Evolutionary conservation across 2,113 vertebrate species (phyloP), one percentile per base, ranked within the genome.

Genomic region (Chloebia gouldiae): DNA sequence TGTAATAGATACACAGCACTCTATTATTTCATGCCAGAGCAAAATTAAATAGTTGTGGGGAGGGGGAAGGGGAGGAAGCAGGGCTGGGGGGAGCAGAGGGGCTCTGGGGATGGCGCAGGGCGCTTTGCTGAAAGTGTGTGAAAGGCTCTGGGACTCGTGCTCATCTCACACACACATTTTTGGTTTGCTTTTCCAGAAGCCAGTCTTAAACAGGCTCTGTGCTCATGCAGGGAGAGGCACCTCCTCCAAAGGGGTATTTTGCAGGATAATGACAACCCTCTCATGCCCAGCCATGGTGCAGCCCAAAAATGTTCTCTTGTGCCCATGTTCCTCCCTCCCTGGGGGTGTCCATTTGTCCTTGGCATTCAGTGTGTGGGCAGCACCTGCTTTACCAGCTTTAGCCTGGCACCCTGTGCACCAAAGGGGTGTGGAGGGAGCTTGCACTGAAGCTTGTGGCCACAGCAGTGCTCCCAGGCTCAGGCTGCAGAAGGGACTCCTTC

Each of bases 1-100:
- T 98, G 98, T 97, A 98, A 98, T 96, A 98, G 98, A 98, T 98
- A 98, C 98, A 98, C 97, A 97, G 97, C 97, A 96, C 97, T 98
- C 98, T 98, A 98, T 98, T 98, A 98, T 98, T 98, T 98, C 98
- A 97, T 97, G 98, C 97, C 97, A 97, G 93, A 95, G 96, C 96
- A 97, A 97, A 98, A 98, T 98, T 97, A 98, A 98, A 98, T 97
- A 97, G 97, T 97, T 87, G 97, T 95, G 95, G 75, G 93, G 88
- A 27, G 71, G 92, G 82, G 75, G 14, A 23, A 63, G 83, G 72
- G 78, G 14, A 83, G 87, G 91, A 28, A 77, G 61, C 12, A 31
- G 54, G 53, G 25, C 63, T 51, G 59, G 42, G 68, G 85, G 76
- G 73, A 90, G 94, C 18, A 2, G 40, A 49, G 27, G 53, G 70